phyloP scores from a whole-genome alignment of 2,888 invertebrate species.

The Laothoe populi region DNA sequence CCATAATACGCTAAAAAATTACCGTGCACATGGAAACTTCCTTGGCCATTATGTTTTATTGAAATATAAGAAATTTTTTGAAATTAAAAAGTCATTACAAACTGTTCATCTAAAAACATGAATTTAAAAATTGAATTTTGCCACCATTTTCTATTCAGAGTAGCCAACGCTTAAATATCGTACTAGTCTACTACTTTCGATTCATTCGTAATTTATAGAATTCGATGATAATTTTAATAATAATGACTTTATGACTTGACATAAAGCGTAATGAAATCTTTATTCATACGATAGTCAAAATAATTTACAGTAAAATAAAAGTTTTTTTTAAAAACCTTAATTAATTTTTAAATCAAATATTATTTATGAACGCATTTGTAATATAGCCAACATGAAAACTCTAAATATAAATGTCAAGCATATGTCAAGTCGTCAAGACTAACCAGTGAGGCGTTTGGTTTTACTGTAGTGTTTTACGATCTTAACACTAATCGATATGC shows the following conservation, averaged over 20 bases:
- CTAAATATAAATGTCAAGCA: background rate
- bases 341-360: background rate
- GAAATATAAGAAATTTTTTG: conserved; percentile 36
- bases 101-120: conserved; percentile 35
- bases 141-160: conserved; percentile 1
- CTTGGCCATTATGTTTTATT: conserved; percentile 69
- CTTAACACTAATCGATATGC: too few species aligned
- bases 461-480: too few species aligned
- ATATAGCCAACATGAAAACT: background rate
- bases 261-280: too few species aligned
- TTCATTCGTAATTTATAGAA: background rate
- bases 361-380: background rate
- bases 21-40: conserved; percentile 81
- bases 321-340: too few species aligned
- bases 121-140: conserved; percentile 45
- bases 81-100: conserved; percentile 37
- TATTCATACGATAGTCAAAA: too few species aligned
- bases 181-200: background rate
- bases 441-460: too few species aligned
- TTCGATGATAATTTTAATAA: background rate
- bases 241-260: too few species aligned
- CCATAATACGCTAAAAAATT: conserved; percentile 37
- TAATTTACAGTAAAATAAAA: too few species aligned
- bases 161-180: background rate
- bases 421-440: too few species aligned